Conservation (phyloP, 2,797 vertebrate species). For the Cryptoblepharus egeriae region DNA sequence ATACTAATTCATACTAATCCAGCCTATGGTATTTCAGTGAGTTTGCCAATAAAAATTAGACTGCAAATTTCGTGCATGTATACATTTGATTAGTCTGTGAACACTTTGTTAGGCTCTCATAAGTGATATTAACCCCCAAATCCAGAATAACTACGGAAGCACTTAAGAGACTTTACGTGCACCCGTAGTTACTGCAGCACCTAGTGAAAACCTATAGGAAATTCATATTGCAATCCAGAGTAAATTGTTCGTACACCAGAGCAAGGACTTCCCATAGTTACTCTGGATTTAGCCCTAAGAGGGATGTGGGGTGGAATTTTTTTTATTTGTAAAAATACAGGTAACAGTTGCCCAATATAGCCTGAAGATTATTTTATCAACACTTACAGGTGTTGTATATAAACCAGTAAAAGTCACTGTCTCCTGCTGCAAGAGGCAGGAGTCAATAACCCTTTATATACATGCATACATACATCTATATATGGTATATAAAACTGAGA, state of each 20-base stretch:
- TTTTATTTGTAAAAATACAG: background rate
- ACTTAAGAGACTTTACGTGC: no score
- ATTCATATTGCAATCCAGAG: no score
- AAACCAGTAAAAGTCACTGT: background rate
- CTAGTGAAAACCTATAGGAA: no score
- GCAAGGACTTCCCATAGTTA: no score
- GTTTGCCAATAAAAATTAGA: conserved; percentile 55
- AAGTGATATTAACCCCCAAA: conserved; percentile 39
- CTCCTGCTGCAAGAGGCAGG: background rate
- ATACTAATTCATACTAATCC: conserved; percentile 26
- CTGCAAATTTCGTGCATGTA: conserved; percentile 17
- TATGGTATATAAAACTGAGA: no score
- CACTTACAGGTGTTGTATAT: background rate
- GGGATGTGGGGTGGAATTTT: conserved; percentile 4
- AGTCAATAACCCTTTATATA: background rate
- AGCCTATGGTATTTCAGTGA: conserved; percentile 35
- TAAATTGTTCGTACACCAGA: no score
- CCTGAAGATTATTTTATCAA: background rate
- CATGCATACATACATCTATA: no score
- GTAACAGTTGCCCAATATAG: fast-evolving
- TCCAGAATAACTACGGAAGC: no score
- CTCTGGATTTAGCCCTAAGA: no score
- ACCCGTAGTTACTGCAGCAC: no score
- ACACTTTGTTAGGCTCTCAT: conserved; percentile 33
- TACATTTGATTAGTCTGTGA: conserved; percentile 38